phyloP scores from a whole-genome alignment of 2,888 invertebrate species.

The Acleris holmiana region DNA sequence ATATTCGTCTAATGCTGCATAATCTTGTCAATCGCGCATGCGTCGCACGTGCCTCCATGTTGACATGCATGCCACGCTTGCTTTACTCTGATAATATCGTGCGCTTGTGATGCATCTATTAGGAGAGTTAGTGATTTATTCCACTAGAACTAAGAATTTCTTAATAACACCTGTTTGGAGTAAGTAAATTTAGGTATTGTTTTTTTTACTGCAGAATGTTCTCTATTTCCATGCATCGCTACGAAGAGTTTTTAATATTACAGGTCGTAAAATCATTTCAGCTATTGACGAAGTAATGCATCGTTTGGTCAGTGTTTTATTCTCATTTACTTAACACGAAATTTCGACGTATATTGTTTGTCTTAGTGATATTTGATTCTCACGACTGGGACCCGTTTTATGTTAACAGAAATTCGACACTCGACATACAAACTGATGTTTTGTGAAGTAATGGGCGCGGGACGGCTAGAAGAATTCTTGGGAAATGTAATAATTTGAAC shows the following conservation, averaged over 20 bases:
- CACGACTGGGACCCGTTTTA: constrained; percentile 26
- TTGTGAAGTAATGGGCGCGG: constrained; percentile 9
- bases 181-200: too few relatives aligned
- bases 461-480: constrained; percentile 8
- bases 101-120: constrained; percentile 43
- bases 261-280: too few relatives aligned
- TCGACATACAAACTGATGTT: constrained; percentile 14
- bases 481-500: constrained; percentile 10
- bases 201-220: too few relatives aligned
- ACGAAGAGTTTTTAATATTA: too few relatives aligned
- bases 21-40: constrained; percentile 56
- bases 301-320: constrained; percentile 1
- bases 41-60: constrained; percentile 54
- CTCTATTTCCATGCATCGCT: too few relatives aligned
- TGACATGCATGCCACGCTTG: constrained; percentile 61
- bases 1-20: constrained; percentile 53
- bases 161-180: too few relatives aligned
- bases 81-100: constrained; percentile 56
- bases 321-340: not conserved
- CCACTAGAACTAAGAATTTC: not conserved
- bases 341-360: constrained; percentile 20
- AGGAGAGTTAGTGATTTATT: constrained; percentile 24
- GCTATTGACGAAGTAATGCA: not conserved
- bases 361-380: constrained; percentile 26
- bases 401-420: constrained; percentile 29